A percentile compares a stretch with the other conserved stretches of the same genome.
Conservation (phyloP, 23 tunicate genomes). For the Oikopleura dioica region DNA sequence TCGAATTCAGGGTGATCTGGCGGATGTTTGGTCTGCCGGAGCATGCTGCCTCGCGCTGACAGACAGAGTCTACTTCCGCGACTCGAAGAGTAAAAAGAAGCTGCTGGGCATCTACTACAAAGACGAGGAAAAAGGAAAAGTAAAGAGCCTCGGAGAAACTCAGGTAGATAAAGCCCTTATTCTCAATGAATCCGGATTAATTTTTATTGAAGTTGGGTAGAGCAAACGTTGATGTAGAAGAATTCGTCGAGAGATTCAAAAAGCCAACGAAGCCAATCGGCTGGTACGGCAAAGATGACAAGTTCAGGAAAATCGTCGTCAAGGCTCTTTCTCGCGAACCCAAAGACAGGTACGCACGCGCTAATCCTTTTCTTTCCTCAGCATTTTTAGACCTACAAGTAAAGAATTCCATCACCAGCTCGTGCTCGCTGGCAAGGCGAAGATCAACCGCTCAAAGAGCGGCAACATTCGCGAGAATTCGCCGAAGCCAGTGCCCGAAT, state of each 20-base stretch:
- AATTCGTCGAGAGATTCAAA: not conserved
- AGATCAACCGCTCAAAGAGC: no score
- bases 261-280: not conserved
- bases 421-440: no score
- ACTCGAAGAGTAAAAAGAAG: not conserved
- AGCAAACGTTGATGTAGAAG: no score
- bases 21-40: not conserved
- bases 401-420: no score
- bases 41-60: not conserved
- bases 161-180: no score
- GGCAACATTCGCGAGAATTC: no score
- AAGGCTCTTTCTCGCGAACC: not conserved
- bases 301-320: not conserved
- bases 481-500: no score
- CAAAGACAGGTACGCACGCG: not conserved
- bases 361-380: no score
- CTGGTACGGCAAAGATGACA: not conserved
- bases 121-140: not conserved
- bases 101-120: not conserved
- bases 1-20: not conserved
- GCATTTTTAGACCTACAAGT: no score
- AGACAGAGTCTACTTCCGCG: not conserved
- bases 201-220: no score
- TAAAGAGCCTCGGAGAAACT: not conserved
- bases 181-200: no score